Percentiles rank a stretch among this genome's conserved stretches.
Conservation (phyloP, 2,888 invertebrate species). For the Alcis repandata region DNA sequence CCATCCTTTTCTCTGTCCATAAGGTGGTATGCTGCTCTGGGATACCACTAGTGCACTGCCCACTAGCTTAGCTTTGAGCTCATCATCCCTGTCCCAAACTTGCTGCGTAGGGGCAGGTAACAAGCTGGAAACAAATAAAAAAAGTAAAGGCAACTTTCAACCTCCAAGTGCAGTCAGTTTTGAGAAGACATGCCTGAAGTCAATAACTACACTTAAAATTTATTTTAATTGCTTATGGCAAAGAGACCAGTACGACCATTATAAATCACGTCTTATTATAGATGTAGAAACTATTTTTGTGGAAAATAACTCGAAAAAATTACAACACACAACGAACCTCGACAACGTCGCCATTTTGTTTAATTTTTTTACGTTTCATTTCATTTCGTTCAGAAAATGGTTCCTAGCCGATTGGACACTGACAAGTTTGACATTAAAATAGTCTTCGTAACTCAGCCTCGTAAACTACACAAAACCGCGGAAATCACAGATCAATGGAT, state of each 20-base stretch:
- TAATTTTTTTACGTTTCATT: conserved; percentile 37
- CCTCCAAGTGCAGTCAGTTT: not conserved
- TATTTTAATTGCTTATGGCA: not conserved
- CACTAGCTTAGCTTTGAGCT: conserved; percentile 85
- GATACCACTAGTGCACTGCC: conserved; percentile 91
- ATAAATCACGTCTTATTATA: not conserved
- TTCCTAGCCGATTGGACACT: conserved; percentile 5
- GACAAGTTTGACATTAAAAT: conserved; percentile 11
- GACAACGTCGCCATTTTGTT: conserved; percentile 78
- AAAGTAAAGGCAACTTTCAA: not conserved
- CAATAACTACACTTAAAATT: not conserved
- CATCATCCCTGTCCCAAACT: conserved; percentile 96
- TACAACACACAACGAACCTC: conserved; percentile 65
- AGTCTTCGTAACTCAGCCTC: no score
- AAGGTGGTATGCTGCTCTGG: conserved; percentile 95
- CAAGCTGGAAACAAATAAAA: conserved; percentile 85
- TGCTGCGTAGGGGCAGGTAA: conserved; percentile 95
- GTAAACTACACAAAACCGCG: no score
- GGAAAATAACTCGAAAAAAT: conserved; percentile 26
- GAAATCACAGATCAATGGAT: not conserved
- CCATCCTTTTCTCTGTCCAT: conserved; percentile 98
- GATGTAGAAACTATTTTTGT: not conserved
- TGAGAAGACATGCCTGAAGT: not conserved
- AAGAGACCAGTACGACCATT: not conserved
- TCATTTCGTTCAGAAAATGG: not conserved